Evolutionary conservation across 2,888 invertebrate species (phyloP).

Genomic region (Eugnorisma glareosa): DNA sequence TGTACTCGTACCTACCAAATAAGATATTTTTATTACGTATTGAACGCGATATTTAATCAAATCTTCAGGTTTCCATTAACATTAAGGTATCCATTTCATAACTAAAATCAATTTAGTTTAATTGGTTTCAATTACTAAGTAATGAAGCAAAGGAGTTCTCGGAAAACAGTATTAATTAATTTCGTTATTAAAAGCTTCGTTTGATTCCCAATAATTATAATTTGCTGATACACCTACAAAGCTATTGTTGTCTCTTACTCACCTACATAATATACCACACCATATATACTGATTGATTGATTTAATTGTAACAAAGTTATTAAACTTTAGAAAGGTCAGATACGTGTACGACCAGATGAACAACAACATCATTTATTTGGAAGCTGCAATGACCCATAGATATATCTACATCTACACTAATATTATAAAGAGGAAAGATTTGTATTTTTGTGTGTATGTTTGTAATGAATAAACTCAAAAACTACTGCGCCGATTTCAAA

Average conservation of each 20-base stretch:
- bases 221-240: background rate
- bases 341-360: background rate
- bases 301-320: too few relatives aligned
- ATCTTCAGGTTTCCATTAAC: background rate
- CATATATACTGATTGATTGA: too few relatives aligned
- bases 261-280: background rate
- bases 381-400: too few relatives aligned
- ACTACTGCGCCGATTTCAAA: too few relatives aligned
- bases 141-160: constrained; percentile 18
- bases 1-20: background rate
- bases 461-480: too few relatives aligned
- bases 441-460: too few relatives aligned
- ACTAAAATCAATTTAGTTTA: background rate
- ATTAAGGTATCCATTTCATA: background rate
- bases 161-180: constrained; percentile 21
- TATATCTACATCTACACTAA: too few relatives aligned
- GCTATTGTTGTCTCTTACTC: background rate
- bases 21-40: background rate
- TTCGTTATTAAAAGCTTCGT: constrained; percentile 20
- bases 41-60: background rate
- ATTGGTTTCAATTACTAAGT: constrained; percentile 40
- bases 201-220: constrained; percentile 18
- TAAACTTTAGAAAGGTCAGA: background rate
- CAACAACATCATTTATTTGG: too few relatives aligned
- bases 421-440: too few relatives aligned